phyloP scores from a whole-genome alignment of 2,113 vertebrate genomes.

The Spheniscus mendiculus region DNA sequence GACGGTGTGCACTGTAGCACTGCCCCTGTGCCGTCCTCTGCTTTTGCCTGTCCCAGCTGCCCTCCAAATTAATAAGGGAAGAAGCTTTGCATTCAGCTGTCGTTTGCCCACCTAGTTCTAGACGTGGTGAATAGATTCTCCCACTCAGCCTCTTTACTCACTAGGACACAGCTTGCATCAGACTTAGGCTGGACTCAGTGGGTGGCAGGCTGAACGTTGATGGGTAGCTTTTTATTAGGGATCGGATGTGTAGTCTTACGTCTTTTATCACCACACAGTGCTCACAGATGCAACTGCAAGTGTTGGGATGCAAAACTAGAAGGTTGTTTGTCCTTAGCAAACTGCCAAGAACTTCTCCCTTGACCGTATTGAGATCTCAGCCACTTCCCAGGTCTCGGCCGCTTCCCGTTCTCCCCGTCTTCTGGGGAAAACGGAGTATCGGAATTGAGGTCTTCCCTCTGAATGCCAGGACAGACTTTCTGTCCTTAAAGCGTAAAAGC shows the following conservation, averaged over 20 bases:
- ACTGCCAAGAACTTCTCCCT: not conserved
- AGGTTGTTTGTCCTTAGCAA: not conserved
- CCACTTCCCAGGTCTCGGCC: not conserved
- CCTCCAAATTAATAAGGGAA: rapidly evolving
- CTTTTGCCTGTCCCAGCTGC: not conserved
- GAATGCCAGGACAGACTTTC: no score
- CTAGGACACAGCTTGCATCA: not conserved
- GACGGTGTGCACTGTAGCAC: rapidly evolving
- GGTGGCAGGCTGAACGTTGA: not conserved
- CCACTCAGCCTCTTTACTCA: rapidly evolving
- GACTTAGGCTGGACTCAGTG: rapidly evolving
- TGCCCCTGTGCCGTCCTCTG: not conserved
- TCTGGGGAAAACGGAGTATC: rapidly evolving
- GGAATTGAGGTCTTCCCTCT: not conserved
- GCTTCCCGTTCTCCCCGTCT: rapidly evolving
- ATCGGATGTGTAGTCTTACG: rapidly evolving
- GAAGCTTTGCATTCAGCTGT: not conserved
- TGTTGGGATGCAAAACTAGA: not conserved
- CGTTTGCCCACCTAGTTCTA: rapidly evolving
- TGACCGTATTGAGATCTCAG: rapidly evolving
- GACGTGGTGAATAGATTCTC: rapidly evolving
- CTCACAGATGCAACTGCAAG: not conserved
- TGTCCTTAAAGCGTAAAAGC: no score
- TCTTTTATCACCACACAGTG: not conserved
- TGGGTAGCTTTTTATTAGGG: not conserved